Percentiles rank a stretch among this genome's conserved stretches.
Conservation (phyloP, 2,888 invertebrate genomes). For the Leucophenga montana region DNA sequence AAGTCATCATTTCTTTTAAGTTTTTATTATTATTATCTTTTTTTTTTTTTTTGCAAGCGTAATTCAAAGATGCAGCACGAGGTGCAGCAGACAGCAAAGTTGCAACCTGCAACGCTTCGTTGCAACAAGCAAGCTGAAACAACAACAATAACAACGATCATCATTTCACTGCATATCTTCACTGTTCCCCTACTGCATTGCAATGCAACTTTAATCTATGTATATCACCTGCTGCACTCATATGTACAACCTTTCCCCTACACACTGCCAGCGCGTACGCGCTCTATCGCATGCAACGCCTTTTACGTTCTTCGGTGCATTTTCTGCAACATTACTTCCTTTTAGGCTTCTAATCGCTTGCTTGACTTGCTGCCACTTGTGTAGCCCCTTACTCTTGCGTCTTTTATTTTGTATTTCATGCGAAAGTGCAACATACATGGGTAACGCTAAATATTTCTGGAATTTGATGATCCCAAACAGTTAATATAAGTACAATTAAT, state of each 20-base stretch:
- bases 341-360: conserved; percentile 63
- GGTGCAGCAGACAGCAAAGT: conserved; percentile 33
- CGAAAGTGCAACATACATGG: too few species aligned
- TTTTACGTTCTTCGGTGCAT: conserved; percentile 45
- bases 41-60: background rate
- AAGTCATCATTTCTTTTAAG: conserved; percentile 35
- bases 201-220: too few species aligned
- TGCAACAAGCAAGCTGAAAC: conserved; percentile 4
- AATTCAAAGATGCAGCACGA: conserved; percentile 11
- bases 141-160: conserved; percentile 14
- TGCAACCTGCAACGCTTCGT: conserved; percentile 29
- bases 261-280: conserved; percentile 15
- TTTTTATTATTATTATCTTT: conserved; percentile 6
- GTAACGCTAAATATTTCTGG: too few species aligned
- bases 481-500: too few species aligned
- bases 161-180: conserved; percentile 30
- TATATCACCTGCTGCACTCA: conserved; percentile 8
- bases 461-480: too few species aligned
- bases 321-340: conserved; percentile 68
- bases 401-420: too few species aligned
- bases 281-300: conserved; percentile 20
- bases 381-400: too few species aligned
- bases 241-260: conserved; percentile 23
- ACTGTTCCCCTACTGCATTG: too few species aligned
- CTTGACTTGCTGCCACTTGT: background rate